Conservation (phyloP, 2,888 invertebrate genomes). For the Entomobrya proxima region DNA sequence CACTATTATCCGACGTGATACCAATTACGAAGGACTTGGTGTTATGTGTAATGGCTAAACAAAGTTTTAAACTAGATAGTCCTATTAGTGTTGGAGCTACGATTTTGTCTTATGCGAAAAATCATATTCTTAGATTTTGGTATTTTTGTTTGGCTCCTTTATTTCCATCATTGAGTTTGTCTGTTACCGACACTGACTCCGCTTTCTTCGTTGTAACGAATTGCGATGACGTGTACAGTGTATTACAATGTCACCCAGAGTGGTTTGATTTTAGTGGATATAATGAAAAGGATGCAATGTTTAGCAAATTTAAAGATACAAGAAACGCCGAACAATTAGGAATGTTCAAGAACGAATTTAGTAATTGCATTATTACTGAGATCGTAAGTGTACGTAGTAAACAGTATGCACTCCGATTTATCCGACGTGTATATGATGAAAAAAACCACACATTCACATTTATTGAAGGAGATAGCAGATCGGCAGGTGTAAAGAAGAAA, state of each 20-base stretch:
- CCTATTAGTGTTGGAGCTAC: neutral
- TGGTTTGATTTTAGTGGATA: neutral
- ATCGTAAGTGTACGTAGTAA: neutral
- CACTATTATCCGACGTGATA: neutral
- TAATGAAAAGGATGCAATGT: neutral
- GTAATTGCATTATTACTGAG: neutral
- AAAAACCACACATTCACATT: neutral
- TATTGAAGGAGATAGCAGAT: neutral
- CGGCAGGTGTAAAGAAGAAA: neutral
- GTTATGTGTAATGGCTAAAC: neutral
- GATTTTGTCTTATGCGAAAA: neutral
- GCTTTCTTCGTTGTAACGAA: too few relatives aligned
- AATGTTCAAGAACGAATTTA: neutral
- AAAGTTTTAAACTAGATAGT: neutral
- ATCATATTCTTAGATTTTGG: neutral
- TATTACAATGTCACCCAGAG: neutral
- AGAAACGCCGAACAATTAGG: neutral
- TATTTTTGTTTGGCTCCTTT: neutral
- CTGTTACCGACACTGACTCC: neutral
- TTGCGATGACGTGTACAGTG: neutral
- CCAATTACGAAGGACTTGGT: neutral
- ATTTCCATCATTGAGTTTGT: neutral
- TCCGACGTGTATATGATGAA: neutral
- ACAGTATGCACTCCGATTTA: neutral
- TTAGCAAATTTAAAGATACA: neutral